A percentile compares a stretch with the other conserved stretches of the same genome.
These are phyloP conservation scores for Catagonus wagneri DNA, from an alignment of 2,113 vertebrate species.

Conservation along the genomic window DNA sequence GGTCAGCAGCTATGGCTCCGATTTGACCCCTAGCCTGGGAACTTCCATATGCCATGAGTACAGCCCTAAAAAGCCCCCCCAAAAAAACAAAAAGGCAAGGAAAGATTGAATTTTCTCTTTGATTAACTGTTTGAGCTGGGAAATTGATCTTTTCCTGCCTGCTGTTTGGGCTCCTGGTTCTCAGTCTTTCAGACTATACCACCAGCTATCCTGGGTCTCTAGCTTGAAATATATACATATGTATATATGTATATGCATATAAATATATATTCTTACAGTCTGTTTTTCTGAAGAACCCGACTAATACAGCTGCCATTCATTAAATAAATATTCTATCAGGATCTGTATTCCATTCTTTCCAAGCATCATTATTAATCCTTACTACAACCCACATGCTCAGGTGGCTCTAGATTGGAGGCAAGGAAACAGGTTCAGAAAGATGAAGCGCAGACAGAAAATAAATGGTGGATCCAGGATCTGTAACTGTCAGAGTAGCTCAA, in stretches of 20 bases:
- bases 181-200: background rate
- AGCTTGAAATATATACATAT: background rate
- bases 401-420: background rate
- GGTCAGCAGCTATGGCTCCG: no score
- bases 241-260: background rate
- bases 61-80: no score
- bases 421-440: background rate
- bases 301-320: background rate
- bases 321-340: background rate
- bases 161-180: background rate
- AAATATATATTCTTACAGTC: background rate
- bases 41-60: no score
- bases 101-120: background rate
- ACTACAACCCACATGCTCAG: background rate
- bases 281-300: background rate
- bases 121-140: background rate
- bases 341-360: background rate
- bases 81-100: background rate
- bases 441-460: background rate
- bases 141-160: background rate
- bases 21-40: no score
- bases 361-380: background rate
- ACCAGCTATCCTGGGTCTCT: background rate
- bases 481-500: background rate
- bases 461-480: background rate